Base-by-base conservation (phyloP, 2,888 invertebrate species). In the Drosophila hamatofila region DNA sequence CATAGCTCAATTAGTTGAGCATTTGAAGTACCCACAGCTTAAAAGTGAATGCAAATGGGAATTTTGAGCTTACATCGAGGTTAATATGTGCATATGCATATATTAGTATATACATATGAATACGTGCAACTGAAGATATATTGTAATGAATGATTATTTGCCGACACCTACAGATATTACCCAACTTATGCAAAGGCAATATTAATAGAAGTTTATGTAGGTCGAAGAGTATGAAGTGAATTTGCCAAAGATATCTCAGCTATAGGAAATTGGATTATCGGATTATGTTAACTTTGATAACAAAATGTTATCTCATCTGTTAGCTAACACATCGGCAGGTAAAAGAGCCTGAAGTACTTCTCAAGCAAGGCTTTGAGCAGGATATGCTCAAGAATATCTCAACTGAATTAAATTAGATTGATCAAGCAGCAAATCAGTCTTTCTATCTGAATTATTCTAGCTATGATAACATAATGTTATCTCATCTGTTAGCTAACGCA, bases 1-100 rank as follows among this genome's bases (percentile, higher is more conserved):
- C 61, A 57, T 42, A 64, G 52, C 63, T 62, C 60, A 77, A 77
- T 80, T 76, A 80, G 49, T 56, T 37, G 35, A 46, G 33, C 35
- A 35, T 16, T 52, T 23, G 39, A 37, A 35, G 51, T 16, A 12
- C 18, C 5, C 37, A 8, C 42, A 44, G 46, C 37, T 30, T 14
- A 16, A 44, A 44, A 27, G 16, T 30, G 11, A 21, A 21, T 33
- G 2, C 21, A 48, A 18, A 21, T 35, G 49, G 11, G 16, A 4
- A 16, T n/a, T 25, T 33, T n/a, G 27, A 6, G 25, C 9, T 9
- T 25, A 21, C 25, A 9, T 4, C 9, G 12, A 27, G 48, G 9
- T 18, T 11, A 48, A 48, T 27, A 27, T 25, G 14, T 46, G 8
- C 25, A 25, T 21, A 18, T 30, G 30, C 8, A 30, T 35, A 2